Evolutionary conservation across 2,888 invertebrate species (phyloP).

Genomic region (Lochmaea capreae): DNA sequence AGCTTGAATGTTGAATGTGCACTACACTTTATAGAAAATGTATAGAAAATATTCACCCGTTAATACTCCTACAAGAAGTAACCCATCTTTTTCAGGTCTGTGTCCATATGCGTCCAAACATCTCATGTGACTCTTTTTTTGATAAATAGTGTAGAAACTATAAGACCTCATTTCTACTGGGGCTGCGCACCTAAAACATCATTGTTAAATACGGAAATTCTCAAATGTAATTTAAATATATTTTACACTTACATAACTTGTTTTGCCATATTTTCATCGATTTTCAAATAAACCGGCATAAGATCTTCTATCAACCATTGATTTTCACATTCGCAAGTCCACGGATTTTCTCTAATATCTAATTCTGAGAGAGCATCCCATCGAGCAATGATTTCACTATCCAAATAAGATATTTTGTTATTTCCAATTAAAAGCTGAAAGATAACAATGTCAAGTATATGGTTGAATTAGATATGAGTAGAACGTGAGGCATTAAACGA

Average conservation of each 20-base stretch:
- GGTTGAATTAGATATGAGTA: not conserved
- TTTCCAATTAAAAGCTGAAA: slow-evolving; percentile 77
- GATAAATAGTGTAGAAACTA: slow-evolving; percentile 71
- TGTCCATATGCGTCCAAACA: slow-evolving; percentile 76
- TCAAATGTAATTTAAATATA: not conserved
- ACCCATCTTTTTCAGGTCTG: slow-evolving; percentile 76
- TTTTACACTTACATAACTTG: slow-evolving; percentile 66
- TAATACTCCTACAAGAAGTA: slow-evolving; percentile 76
- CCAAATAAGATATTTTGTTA: slow-evolving; percentile 78
- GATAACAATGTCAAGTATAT: not conserved
- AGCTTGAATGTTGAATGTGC: no score
- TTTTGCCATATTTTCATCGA: slow-evolving; percentile 64
- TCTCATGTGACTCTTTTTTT: slow-evolving; percentile 71
- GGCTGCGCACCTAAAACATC: slow-evolving; percentile 70
- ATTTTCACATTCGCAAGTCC: slow-evolving; percentile 83
- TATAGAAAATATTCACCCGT: slow-evolving; percentile 66
- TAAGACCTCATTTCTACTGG: slow-evolving; percentile 75
- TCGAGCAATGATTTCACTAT: slow-evolving; percentile 72
- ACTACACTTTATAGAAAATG: no score
- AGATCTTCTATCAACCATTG: slow-evolving; percentile 80
- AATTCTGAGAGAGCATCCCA: slow-evolving; percentile 78
- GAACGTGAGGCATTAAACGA: not conserved
- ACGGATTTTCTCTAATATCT: slow-evolving; percentile 80
- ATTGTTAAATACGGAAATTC: not conserved
- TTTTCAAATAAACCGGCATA: slow-evolving; percentile 68